These are phyloP conservation scores for Kobus ellipsiprymnus DNA, from an alignment of 2,113 vertebrate species.

Conservation along the genomic window DNA sequence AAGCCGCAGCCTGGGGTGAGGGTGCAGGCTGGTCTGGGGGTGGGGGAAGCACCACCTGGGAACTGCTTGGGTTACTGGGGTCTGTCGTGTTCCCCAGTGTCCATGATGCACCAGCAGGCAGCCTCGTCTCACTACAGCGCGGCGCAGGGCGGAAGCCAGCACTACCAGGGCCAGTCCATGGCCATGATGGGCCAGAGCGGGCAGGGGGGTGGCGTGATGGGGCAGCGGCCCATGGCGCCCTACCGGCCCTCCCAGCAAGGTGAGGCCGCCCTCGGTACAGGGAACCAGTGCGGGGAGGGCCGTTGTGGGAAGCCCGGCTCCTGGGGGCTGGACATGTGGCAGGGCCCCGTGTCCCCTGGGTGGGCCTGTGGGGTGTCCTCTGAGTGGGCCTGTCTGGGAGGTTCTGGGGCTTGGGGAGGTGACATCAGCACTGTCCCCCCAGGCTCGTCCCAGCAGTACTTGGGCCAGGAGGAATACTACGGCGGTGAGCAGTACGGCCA, in stretches of 20 bases:
- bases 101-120: constrained; percentile 97
- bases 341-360: not conserved
- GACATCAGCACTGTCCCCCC: constrained; percentile 44
- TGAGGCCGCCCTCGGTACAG: constrained; percentile 51
- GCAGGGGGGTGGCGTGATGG: constrained; percentile 91
- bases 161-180: constrained; percentile 94
- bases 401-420: not conserved
- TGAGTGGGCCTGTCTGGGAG: accelerated
- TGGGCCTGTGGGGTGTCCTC: not conserved
- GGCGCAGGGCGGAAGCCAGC: constrained; percentile 87
- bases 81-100: constrained; percentile 77
- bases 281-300: not conserved
- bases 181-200: constrained; percentile 94
- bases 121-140: constrained; percentile 91
- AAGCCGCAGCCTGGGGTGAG: not conserved
- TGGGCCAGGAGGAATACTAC: constrained; percentile 97
- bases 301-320: not conserved
- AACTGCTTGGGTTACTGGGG: not conserved
- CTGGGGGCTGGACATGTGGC: not conserved
- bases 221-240: constrained; percentile 91
- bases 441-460: constrained; percentile 95
- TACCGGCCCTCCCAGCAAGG: constrained; percentile 96
- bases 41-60: accelerated
- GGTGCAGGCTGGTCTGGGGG: not conserved
- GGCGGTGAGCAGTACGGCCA: constrained; percentile 93